These are phyloP conservation scores for Cylas formicarius DNA, from an alignment of 1,140 invertebrate genomes.

Conservation along the genomic window DNA sequence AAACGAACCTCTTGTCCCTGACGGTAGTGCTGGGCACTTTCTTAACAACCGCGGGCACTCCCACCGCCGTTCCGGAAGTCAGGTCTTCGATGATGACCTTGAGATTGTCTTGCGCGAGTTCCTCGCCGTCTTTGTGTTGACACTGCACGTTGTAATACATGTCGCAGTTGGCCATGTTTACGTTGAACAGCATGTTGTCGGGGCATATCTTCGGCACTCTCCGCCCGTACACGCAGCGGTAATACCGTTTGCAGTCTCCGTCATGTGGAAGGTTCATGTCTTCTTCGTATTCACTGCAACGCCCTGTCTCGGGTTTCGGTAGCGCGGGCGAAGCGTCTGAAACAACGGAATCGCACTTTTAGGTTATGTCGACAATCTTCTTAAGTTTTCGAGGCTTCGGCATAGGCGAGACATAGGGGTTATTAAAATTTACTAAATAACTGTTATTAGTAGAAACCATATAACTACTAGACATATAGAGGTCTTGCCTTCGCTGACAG, in stretches of 20 bases:
- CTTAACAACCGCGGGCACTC: not conserved
- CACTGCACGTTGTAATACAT: conserved; percentile 26
- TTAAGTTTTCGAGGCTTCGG: no score
- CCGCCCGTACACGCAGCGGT: conserved; percentile 36
- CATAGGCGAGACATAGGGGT: no score
- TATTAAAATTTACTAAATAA: no score
- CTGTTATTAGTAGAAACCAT: no score
- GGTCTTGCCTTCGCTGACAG: no score
- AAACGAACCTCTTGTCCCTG: conserved; percentile 5
- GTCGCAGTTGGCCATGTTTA: conserved; percentile 33
- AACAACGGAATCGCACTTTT: no score
- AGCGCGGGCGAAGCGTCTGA: no score
- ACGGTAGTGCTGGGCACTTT: not conserved
- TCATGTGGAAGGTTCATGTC: conserved; percentile 19
- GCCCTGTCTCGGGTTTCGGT: no score
- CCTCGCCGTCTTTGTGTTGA: not conserved
- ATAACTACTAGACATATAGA: no score
- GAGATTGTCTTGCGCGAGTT: not conserved
- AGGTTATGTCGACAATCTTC: no score
- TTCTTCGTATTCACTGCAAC: no score
- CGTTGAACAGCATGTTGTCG: conserved; percentile 40
- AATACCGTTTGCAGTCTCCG: conserved; percentile 24
- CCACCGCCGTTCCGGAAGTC: not conserved
- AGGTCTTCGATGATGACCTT: not conserved
- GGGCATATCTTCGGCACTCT: conserved; percentile 33